Evolutionary conservation across 1,140 invertebrate species (phyloP), one percentile per base, ranked within the genome.

Genomic region (Phthorimaea operculella): DNA sequence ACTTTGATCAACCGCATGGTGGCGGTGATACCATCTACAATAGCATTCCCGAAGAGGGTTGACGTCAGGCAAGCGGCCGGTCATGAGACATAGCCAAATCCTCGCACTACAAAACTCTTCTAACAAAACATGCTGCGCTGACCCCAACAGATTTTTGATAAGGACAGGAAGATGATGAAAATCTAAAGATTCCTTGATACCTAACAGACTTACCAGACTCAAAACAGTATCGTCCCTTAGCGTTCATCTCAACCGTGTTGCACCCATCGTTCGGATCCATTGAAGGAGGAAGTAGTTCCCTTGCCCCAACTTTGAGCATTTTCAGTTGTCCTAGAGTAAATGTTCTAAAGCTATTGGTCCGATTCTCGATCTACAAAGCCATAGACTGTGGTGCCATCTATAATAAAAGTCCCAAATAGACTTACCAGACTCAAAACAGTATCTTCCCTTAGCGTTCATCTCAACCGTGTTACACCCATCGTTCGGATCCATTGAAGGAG

Each of bases 351-450:
- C 84, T 68, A 0, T 73, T 60, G 6, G 88, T 75, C n/a, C 87
- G 82, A 17, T 86, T 65, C 21, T 86, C n/a, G n/a, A n/a, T n/a
- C 70, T 14, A 88, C 87, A 34, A 89, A 88, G 0, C 95, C 94
- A 67, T 97, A 97, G 2, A 97, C 89, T 15, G 91, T 90, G 0
- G 96, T 98, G 0, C 89, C 97, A 80, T 99, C 97, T 14, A 99
- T 91, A n/a, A n/a, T n/a, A n/a, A n/a, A n/a, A n/a, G n/a, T n/a
- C n/a, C n/a, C n/a, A n/a, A n/a, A 11, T 34, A 15, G 12, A 62
- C 55, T 66, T 64, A 90, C 90, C 90, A 1, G 92, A 88, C 34
- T 90, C 86, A 65, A 95, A 95, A 69, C 93, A 95, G 65, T 94
- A 95, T 54, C 90, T 88, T 11, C 93, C 92, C 49, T 90, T 86